Percentiles rank a stretch among this genome's conserved stretches.
These are phyloP conservation scores for Dioctria rufipes DNA, from an alignment of 2,888 invertebrate species.

Conservation along the genomic window DNA sequence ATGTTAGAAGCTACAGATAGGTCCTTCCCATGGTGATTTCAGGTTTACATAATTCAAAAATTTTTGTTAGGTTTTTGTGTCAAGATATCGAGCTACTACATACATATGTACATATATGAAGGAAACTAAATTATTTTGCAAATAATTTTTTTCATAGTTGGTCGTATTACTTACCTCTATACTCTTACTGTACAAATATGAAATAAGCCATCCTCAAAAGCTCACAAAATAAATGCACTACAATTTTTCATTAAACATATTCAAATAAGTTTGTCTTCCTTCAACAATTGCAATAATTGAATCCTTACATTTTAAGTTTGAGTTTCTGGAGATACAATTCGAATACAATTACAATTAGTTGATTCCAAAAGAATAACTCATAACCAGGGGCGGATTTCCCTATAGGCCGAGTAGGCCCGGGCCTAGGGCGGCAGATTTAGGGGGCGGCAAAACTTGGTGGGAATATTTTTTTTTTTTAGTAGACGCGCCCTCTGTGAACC, in stretches of 20 bases:
- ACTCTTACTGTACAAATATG: conserved; percentile 67
- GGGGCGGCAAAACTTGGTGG: no score
- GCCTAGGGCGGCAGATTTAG: no score
- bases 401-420: no score
- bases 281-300: conserved; percentile 63
- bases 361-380: conserved; percentile 64
- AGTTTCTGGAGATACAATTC: conserved; percentile 62
- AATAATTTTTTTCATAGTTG: conserved; percentile 57
- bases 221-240: conserved; percentile 65
- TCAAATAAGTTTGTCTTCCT: conserved; percentile 68
- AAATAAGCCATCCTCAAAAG: conserved; percentile 67
- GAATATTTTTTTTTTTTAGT: no score
- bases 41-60: conserved; percentile 63
- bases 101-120: no score
- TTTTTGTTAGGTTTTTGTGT: conserved; percentile 65
- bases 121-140: not conserved
- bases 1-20: conserved; percentile 65
- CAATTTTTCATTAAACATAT: conserved; percentile 68
- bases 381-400: no score
- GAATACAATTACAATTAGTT: no score
- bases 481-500: no score
- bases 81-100: conserved; percentile 62
- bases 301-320: not conserved
- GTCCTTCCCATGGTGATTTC: conserved; percentile 62
- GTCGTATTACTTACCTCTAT: conserved; percentile 31